Evolutionary conservation across 2,113 vertebrate species (phyloP).

Genomic region (Grammomys dolichurus): DNA sequence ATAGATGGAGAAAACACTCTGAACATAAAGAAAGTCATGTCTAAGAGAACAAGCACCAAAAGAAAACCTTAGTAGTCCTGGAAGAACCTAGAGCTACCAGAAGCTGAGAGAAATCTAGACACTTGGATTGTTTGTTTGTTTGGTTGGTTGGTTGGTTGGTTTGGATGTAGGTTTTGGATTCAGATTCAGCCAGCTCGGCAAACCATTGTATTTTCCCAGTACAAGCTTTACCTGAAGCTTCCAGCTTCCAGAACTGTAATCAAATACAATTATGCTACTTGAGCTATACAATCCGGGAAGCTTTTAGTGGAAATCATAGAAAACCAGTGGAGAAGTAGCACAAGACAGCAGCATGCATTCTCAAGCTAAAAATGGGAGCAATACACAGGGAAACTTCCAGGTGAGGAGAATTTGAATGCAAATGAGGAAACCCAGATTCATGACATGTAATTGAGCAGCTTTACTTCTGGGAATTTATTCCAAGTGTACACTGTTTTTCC

Average conservation of each 20-base stretch:
- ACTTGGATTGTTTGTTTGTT: not conserved
- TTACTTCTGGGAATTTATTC: not conserved
- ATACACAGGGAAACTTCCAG: not conserved
- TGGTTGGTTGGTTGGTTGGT: not conserved
- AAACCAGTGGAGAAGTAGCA: fast-evolving
- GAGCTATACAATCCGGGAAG: not conserved
- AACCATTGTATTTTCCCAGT: too few species aligned
- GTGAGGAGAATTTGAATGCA: not conserved
- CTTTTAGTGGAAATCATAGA: not conserved
- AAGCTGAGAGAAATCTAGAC: not conserved
- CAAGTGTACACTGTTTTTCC: not conserved
- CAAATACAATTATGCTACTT: not conserved
- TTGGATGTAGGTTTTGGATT: not conserved
- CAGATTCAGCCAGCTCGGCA: not conserved
- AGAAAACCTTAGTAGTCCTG: not conserved
- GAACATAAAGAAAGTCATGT: too few species aligned
- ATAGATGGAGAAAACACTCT: not conserved
- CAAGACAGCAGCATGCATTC: not conserved
- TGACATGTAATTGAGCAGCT: not conserved
- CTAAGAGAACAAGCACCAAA: not conserved
- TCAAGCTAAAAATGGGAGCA: not conserved
- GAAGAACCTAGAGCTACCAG: too few species aligned
- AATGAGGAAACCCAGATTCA: not conserved
- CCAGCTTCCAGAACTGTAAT: not conserved
- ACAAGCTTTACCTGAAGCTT: not conserved